Evolutionary conservation across 2,113 vertebrate species (phyloP).

Genomic region (Hippopotamus amphibius): DNA sequence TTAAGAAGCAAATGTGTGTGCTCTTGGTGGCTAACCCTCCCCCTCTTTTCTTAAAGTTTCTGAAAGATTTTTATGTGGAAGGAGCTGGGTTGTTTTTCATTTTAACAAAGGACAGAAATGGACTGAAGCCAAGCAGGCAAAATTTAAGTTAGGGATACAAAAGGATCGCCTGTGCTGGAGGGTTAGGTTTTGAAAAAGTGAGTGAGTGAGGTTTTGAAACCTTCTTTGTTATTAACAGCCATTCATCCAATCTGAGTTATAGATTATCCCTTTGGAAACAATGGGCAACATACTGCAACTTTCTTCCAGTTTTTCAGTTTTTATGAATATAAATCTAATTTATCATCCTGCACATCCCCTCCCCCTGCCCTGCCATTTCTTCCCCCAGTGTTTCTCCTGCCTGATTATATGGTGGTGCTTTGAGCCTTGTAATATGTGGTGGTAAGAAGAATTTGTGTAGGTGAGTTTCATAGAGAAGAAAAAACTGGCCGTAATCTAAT

Average conservation of each 20-base stretch:
- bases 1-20: conserved; percentile 59
- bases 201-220: conserved; percentile 60
- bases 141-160: conserved; percentile 58
- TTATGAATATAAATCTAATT: conserved; percentile 8
- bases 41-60: conserved; percentile 63
- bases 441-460: conserved; percentile 51
- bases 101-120: conserved; percentile 69
- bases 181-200: conserved; percentile 55
- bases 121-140: conserved; percentile 47
- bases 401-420: conserved; percentile 11
- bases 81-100: conserved; percentile 47
- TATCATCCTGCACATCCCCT: background rate
- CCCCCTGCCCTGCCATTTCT: background rate
- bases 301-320: conserved; percentile 39
- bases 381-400: background rate
- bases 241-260: background rate
- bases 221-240: background rate
- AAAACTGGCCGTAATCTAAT: conserved; percentile 42
- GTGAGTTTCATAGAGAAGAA: conserved; percentile 35
- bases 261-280: conserved; percentile 38
- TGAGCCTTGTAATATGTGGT: conserved; percentile 43
- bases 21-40: conserved; percentile 45
- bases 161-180: conserved; percentile 44
- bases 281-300: background rate
- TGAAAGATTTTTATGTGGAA: conserved; percentile 69